These are phyloP conservation scores for Monopis laevigella DNA, from an alignment of 2,888 invertebrate species.

Conservation along the genomic window DNA sequence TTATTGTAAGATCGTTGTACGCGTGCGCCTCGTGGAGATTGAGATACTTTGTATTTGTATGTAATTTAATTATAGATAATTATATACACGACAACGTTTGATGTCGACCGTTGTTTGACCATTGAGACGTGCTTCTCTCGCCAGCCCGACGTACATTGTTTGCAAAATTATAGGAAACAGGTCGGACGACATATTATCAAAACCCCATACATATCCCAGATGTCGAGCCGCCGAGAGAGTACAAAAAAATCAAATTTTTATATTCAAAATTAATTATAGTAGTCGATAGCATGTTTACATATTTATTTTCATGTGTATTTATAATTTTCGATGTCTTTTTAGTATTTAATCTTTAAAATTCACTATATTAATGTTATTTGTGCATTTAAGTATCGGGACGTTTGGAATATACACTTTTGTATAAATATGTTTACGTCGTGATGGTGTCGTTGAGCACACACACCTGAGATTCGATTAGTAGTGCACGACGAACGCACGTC, in stretches of 20 bases:
- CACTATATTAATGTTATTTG: slow-evolving; percentile 41
- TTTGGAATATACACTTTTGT: slow-evolving; percentile 35
- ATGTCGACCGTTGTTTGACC: slow-evolving; percentile 61
- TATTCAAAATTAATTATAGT: slow-evolving; percentile 59
- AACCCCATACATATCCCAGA: slow-evolving; percentile 57
- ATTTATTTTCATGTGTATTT: slow-evolving; percentile 42
- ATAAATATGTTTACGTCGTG: too few relatives aligned
- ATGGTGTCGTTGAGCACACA: too few relatives aligned
- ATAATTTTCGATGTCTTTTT: slow-evolving; percentile 57
- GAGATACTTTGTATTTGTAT: slow-evolving; percentile 64
- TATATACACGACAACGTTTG: slow-evolving; percentile 61
- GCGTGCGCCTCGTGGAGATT: slow-evolving; percentile 60
- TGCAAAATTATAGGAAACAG: too few relatives aligned
- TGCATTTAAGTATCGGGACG: slow-evolving; percentile 57
- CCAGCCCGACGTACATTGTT: neutral
- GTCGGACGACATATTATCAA: too few relatives aligned
- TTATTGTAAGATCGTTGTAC: slow-evolving; percentile 28
- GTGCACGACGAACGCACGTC: too few relatives aligned
- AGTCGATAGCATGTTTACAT: slow-evolving; percentile 57
- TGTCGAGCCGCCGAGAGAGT: slow-evolving; percentile 51
- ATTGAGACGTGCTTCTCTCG: slow-evolving; percentile 34
- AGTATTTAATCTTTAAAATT: slow-evolving; percentile 37
- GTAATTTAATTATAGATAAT: slow-evolving; percentile 64
- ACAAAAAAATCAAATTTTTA: slow-evolving; percentile 52
- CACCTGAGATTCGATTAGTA: too few relatives aligned